Evolutionary conservation across 2,797 vertebrate genomes (phyloP).

Genomic region (Melanotaenia maccullochi): DNA sequence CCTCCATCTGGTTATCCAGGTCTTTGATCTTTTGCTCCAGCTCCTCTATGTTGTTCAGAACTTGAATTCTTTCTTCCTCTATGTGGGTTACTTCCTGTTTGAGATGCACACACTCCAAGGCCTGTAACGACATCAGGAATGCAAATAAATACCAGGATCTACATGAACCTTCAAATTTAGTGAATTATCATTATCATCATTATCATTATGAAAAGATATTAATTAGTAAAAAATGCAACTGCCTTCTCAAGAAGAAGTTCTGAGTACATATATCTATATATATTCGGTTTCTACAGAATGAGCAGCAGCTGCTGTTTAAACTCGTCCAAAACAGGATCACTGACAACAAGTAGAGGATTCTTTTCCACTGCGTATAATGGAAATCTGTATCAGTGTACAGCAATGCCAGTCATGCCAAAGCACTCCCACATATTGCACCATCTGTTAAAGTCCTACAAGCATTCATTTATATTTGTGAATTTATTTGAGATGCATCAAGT

Average conservation of each 20-base stretch:
- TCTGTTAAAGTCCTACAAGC: conserved; percentile 21
- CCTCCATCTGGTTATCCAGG: conserved; percentile 96
- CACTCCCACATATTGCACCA: conserved; percentile 36
- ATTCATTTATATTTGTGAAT: conserved; percentile 34
- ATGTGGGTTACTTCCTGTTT: conserved; percentile 88
- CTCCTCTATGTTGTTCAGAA: conserved; percentile 94
- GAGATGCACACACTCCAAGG: conserved; percentile 83
- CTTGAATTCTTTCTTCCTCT: conserved; percentile 91
- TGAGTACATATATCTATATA: no score
- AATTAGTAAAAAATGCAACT: not conserved
- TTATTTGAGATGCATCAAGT: conserved; percentile 22
- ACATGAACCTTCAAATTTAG: conserved; percentile 2
- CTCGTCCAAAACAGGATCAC: conserved; percentile 58
- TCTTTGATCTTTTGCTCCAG: conserved; percentile 97
- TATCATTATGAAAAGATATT: not conserved
- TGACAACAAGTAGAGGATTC: conserved; percentile 61
- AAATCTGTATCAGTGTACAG: conserved; percentile 56
- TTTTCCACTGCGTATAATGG: conserved; percentile 66
- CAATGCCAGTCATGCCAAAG: conserved; percentile 46
- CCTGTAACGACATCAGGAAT: conserved; percentile 76
- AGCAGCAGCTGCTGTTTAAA: conserved; percentile 68
- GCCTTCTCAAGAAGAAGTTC: not conserved
- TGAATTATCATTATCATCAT: not conserved
- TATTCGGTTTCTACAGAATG: conserved; percentile 25
- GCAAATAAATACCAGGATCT: conserved; percentile 20